phyloP scores from a whole-genome alignment of 1,140 invertebrate genomes.

The Cryptotermes secundus region DNA sequence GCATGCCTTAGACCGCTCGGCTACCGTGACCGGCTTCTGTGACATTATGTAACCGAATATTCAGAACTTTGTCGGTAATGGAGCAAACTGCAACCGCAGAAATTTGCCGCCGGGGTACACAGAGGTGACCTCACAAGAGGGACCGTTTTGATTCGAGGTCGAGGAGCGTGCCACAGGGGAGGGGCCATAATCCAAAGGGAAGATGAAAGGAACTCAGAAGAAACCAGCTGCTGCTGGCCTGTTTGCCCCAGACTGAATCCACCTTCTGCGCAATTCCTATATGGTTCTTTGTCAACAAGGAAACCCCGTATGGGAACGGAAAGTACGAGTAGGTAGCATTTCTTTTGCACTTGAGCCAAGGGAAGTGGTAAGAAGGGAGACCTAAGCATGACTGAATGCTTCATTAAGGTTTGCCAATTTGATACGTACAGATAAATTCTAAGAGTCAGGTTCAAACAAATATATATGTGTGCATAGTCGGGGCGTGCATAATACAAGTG shows the following conservation, averaged over 20 bases:
- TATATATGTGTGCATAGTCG: too few relatives aligned
- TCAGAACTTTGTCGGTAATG: too few relatives aligned
- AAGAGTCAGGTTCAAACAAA: neutral
- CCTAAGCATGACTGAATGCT: neutral
- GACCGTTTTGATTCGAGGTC: neutral
- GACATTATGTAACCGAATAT: too few relatives aligned
- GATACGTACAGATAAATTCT: neutral
- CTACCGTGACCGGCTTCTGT: too few relatives aligned
- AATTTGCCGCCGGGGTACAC: neutral
- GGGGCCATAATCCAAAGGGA: too few relatives aligned
- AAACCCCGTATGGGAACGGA: neutral
- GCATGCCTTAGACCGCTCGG: too few relatives aligned
- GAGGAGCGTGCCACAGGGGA: neutral
- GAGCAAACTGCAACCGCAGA: too few relatives aligned
- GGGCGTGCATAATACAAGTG: too few relatives aligned
- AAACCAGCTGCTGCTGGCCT: neutral
- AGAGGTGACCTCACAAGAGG: neutral
- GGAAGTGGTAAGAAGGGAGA: neutral
- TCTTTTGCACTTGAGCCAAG: conserved; percentile 8
- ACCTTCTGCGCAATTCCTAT: conserved; percentile 11
- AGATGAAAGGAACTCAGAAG: neutral
- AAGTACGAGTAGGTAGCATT: neutral
- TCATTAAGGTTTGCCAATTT: neutral
- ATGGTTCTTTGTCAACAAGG: neutral
- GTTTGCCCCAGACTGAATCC: neutral